phyloP scores from a whole-genome alignment of 2,888 invertebrate genomes.

The Troides aeacus region DNA sequence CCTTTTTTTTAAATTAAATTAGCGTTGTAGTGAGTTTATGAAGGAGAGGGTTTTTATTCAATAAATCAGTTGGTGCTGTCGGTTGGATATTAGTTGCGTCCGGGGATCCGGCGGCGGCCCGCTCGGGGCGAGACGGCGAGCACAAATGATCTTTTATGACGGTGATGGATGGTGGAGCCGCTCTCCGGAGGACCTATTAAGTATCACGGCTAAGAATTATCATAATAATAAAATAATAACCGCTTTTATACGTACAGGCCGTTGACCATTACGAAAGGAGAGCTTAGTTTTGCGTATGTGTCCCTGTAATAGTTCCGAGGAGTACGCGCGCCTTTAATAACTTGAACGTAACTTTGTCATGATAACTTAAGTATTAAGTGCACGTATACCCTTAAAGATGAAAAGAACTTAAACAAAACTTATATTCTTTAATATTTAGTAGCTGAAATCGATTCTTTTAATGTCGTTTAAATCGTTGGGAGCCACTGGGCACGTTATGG shows the following conservation, averaged over 20 bases:
- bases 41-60: conserved; percentile 64
- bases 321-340: no score
- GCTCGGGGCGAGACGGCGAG: conserved; percentile 47
- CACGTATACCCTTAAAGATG: no score
- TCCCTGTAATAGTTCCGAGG: no score
- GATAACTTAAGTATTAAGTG: no score
- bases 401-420: no score
- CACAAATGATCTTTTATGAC: conserved; percentile 67
- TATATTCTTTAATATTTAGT: no score
- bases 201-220: conserved; percentile 38
- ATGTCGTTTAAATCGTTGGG: no score
- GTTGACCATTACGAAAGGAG: no score
- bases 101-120: conserved; percentile 55
- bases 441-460: no score
- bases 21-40: conserved; percentile 60
- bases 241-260: background rate
- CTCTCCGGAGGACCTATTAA: conserved; percentile 45
- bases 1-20: conserved; percentile 44
- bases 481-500: no score
- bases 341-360: no score
- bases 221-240: conserved; percentile 20
- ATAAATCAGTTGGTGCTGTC: conserved; percentile 68
- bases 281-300: no score
- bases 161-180: conserved; percentile 59
- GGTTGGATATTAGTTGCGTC: conserved; percentile 63